Evolutionary conservation across 2,888 invertebrate species (phyloP), one percentile per base, ranked within the genome.

Genomic region (Platerodrilus igneus): DNA sequence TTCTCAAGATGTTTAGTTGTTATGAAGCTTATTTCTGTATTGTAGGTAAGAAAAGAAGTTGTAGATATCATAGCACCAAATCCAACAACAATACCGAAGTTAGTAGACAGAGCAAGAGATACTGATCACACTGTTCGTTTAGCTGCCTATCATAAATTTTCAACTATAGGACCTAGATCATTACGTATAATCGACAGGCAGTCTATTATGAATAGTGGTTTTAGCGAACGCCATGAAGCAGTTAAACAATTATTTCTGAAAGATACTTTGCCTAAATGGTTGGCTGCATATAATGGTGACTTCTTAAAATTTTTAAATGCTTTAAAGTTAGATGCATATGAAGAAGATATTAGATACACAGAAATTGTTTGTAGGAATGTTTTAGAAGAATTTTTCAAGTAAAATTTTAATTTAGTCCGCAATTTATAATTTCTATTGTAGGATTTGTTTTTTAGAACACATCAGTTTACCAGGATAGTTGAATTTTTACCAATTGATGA

Each of bases 241-340:
- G 47, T 47, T 59, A 32, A 67, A 65, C 61, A 21, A 67, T 67
- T 46, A 72, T 79, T 0, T 63, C 64, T 22, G 68, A 66, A 22
- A 22, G 62, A 68, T 6, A 63, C 86, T 47, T 66, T 92, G 1
- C 83, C 84, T 0, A 72, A 79, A 2, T 93, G 93, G 92, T 68
- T 91, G 43, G 75, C 79, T 34, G 72, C 78, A n/a, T 45, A 45
- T 11, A 37, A 41, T 4, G 45, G 37, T 5, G 31, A 45, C 15
- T 45, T 19, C 19, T 19, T 45, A 11, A 19, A 30, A 4, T 25
- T 45, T 9, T 7, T 45, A 2, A 29, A 41, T 16, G 45, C 41
- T 7, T 31, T 45, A 22, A 45, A 45, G 16, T 30, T 41, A 6
- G 41, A 45, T 27, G 41, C 45, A 5, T 45, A 19, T 14, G 45